phyloP scores from a whole-genome alignment of 2,888 invertebrate genomes.

The Kryphioiulus occultus region DNA sequence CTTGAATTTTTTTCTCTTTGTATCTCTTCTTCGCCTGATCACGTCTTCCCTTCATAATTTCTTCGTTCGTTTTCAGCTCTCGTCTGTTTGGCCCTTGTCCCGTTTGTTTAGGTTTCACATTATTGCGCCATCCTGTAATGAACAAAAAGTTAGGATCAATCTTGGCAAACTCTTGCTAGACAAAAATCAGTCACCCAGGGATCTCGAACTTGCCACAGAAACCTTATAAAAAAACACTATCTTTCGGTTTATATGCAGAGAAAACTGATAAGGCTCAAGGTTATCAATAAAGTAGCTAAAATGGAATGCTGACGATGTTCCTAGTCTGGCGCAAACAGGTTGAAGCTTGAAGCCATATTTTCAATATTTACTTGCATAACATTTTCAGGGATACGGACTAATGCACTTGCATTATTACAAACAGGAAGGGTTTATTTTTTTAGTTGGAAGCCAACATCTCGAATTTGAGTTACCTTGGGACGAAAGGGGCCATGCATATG shows the following conservation, averaged over 20 bases:
- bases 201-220: no score
- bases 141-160: not conserved
- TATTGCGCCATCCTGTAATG: constrained; percentile 33
- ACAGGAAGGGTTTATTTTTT: no score
- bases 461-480: no score
- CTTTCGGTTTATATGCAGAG: not conserved
- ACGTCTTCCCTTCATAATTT: constrained; percentile 61
- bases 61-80: constrained; percentile 56
- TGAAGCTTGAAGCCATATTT: no score
- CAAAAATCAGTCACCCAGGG: not conserved
- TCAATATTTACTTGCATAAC: no score
- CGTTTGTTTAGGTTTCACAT: not conserved
- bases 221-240: not conserved
- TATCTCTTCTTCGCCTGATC: constrained; percentile 59
- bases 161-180: no score
- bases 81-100: constrained; percentile 37
- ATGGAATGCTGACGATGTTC: no score
- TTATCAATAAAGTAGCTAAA: not conserved
- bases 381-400: no score
- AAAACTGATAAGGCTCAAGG: not conserved
- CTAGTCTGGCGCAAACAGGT: no score
- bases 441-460: no score
- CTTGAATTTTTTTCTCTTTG: constrained; percentile 58
- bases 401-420: no score
- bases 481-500: no score